Conservation (phyloP, 1,140 invertebrate species). For the Spodoptera litura region DNA sequence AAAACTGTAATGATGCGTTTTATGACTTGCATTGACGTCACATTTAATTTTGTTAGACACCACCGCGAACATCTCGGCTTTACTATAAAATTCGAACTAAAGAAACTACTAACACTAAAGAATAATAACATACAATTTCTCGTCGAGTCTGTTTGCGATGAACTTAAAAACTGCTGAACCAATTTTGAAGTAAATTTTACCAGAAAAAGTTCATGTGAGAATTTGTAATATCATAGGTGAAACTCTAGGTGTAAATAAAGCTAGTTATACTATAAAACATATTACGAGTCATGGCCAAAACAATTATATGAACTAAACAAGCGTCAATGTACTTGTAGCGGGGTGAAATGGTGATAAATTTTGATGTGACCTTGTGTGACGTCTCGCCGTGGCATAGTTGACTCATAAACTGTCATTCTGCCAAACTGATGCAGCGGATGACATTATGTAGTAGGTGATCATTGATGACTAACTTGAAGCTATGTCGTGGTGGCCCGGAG, state of each 20-base stretch:
- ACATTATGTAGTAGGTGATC: not conserved
- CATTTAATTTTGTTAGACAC: too few species aligned
- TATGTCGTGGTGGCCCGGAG: too few species aligned
- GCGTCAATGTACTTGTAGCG: not conserved
- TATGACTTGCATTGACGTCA: not conserved
- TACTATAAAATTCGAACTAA: too few species aligned
- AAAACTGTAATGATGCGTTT: not conserved
- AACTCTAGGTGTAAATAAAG: not conserved
- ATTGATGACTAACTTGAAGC: not conserved
- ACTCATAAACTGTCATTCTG: slow-evolving; percentile 23
- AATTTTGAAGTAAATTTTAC: too few species aligned
- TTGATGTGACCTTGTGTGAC: slow-evolving; percentile 9
- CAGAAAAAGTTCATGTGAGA: too few species aligned
- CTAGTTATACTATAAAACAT: not conserved
- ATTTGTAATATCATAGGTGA: too few species aligned
- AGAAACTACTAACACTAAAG: too few species aligned
- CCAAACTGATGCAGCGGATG: slow-evolving; percentile 34
- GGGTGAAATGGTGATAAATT: not conserved
- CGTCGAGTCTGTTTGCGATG: too few species aligned
- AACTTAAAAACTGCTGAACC: too few species aligned
- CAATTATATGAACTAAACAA: not conserved
- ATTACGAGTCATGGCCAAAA: slow-evolving; percentile 22
- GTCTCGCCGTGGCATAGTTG: not conserved
- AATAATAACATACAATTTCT: too few species aligned
- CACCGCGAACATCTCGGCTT: too few species aligned